A percentile compares a stretch with the other conserved stretches of the same genome.
phyloP scores from a whole-genome alignment of 1,140 invertebrate species.

The Trissolcus basalis region DNA sequence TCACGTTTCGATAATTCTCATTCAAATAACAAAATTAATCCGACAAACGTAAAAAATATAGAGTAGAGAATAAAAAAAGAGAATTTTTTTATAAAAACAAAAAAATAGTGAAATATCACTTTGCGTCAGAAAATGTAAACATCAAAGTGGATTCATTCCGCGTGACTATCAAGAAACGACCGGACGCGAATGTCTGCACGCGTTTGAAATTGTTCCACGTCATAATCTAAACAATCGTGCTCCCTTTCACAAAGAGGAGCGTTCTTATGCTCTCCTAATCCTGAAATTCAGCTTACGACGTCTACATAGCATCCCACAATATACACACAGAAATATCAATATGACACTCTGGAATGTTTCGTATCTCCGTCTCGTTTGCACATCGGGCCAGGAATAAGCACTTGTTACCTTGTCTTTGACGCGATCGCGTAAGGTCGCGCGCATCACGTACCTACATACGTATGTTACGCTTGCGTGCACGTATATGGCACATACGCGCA shows the following conservation, averaged over 20 bases:
- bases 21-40: no score
- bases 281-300: conserved; percentile 43
- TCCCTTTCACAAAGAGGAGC: not conserved
- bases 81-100: no score
- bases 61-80: no score
- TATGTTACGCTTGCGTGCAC: conserved; percentile 56
- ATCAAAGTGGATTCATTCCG: not conserved
- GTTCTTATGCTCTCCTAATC: conserved; percentile 44
- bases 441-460: conserved; percentile 43
- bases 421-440: conserved; percentile 49
- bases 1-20: no score
- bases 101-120: no score
- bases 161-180: not conserved
- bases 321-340: conserved; percentile 47
- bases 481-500: conserved; percentile 64
- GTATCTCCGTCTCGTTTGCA: conserved; percentile 35
- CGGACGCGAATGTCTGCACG: not conserved
- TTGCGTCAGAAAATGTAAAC: not conserved
- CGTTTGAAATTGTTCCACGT: conserved; percentile 13
- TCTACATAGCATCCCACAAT: conserved; percentile 42
- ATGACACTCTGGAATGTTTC: conserved; percentile 8
- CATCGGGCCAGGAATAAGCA: conserved; percentile 36
- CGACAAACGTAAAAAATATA: no score
- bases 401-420: conserved; percentile 41
- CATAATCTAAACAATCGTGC: conserved; percentile 29